Conservation (phyloP, 35 echinoderm and acorn worm species). For the Acanthaster planci region DNA sequence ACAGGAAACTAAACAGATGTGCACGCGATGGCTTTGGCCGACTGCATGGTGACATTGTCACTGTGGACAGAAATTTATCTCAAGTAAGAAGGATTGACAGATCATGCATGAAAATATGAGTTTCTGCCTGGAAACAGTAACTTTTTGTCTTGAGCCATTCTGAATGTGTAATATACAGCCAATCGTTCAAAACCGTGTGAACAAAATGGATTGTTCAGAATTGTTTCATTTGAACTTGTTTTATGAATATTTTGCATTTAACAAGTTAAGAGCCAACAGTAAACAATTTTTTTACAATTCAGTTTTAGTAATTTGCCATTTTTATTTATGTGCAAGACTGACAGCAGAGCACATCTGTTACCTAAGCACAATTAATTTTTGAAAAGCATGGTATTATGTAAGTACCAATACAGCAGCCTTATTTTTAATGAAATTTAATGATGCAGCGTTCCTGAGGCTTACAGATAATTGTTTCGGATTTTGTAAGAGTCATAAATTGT, state of each 20-base stretch:
- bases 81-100: background rate
- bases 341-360: too few species aligned
- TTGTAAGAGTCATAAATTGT: background rate
- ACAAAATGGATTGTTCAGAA: constrained; percentile 18
- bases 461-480: background rate
- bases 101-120: background rate
- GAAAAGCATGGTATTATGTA: background rate
- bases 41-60: background rate
- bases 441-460: constrained; percentile 23
- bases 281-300: constrained; percentile 4
- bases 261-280: too few species aligned
- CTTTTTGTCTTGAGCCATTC: too few species aligned
- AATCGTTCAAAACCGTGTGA: background rate
- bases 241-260: background rate
- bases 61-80: background rate
- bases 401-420: background rate
- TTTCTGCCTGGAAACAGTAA: background rate
- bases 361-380: too few species aligned
- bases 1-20: background rate
- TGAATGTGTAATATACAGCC: constrained; percentile 22
- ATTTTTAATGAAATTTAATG: constrained; percentile 8
- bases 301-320: background rate
- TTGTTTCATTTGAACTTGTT: background rate
- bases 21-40: background rate
- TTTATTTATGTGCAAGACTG: too few species aligned